phyloP scores from a whole-genome alignment of 2,113 vertebrate species.

The Bettongia penicillata region DNA sequence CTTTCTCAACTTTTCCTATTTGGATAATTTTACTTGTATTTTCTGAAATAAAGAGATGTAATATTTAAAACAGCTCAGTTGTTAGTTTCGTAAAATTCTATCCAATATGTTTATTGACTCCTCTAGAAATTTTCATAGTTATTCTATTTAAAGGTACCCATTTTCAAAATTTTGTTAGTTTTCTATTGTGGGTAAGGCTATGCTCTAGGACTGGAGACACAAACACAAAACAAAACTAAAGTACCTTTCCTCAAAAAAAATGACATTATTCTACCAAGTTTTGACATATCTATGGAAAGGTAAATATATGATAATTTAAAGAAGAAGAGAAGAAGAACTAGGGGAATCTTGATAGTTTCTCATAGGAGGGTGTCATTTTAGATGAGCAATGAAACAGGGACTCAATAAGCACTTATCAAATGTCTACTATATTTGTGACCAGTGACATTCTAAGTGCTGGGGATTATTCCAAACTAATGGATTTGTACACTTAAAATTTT shows the following conservation, averaged over 20 bases:
- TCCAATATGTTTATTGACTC: not conserved
- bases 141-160: not conserved
- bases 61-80: not conserved
- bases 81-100: not conserved
- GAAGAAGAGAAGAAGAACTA: not conserved
- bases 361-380: not conserved
- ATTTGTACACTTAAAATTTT: not conserved
- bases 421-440: not conserved
- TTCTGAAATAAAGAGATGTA: not conserved
- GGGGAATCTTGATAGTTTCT: not conserved
- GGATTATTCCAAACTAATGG: too few species aligned
- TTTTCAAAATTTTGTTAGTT: not conserved
- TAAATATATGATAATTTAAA: not conserved
- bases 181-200: not conserved
- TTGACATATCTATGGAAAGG: not conserved
- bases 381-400: not conserved
- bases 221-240: not conserved
- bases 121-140: not conserved
- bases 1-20: not conserved
- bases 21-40: not conserved
- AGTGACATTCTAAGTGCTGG: too few species aligned
- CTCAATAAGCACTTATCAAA: not conserved
- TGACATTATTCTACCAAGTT: not conserved
- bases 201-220: not conserved
- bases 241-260: not conserved